These are phyloP conservation scores for Limnephilus lunatus DNA, from an alignment of 2,888 invertebrate genomes.

Conservation along the genomic window DNA sequence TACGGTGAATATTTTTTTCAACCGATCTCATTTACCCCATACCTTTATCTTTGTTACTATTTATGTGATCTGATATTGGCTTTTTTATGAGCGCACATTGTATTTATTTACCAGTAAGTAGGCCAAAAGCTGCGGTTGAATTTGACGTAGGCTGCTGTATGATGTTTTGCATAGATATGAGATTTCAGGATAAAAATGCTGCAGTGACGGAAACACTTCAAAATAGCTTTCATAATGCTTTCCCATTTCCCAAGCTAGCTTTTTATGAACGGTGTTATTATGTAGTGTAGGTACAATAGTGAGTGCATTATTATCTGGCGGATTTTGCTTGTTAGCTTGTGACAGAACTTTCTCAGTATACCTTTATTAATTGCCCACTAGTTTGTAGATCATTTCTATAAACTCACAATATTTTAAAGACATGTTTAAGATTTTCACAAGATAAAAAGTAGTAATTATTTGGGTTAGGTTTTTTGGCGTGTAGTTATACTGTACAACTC, in stretches of 20 bases:
- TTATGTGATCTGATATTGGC: not conserved
- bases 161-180: not conserved
- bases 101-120: not conserved
- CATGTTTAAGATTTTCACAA: too few species aligned
- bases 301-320: not conserved
- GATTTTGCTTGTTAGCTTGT: too few species aligned
- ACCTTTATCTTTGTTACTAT: not conserved
- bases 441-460: too few species aligned
- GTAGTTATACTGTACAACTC: too few species aligned
- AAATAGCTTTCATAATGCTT: not conserved
- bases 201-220: not conserved
- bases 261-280: not conserved
- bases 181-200: not conserved
- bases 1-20: not conserved
- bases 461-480: too few species aligned
- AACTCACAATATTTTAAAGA: too few species aligned
- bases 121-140: not conserved
- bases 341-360: too few species aligned
- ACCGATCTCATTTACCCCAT: not conserved
- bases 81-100: not conserved
- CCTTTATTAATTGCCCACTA: too few species aligned
- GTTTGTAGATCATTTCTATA: too few species aligned
- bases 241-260: not conserved
- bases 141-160: not conserved
- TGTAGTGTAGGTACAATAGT: not conserved